Evolutionary conservation across 2,113 vertebrate genomes (phyloP), one percentile per base, ranked within the genome.

Genomic region (Hassar affinis): DNA sequence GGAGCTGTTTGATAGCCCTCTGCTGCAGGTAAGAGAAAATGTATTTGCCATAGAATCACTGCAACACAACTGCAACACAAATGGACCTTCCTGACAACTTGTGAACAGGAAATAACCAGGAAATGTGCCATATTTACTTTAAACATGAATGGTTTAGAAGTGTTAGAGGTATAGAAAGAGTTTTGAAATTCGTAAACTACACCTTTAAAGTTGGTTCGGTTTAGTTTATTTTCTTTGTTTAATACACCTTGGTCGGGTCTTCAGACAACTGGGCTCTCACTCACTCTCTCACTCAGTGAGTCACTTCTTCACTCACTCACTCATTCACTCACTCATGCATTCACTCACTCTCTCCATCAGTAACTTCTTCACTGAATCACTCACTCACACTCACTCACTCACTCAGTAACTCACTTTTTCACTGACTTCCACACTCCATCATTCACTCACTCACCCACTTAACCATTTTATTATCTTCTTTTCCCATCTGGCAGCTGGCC

Each of bases 401-500:
- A 1, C 35, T 68, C 64, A 42, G 18, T 42, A 7, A 22, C 7
- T 42, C 35, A 69, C 66, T 33, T 64, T 2, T 42, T 38, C 38
- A 45, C 22, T 71, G 2, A 68, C 64, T 68, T 42, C 2, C 6
- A 42, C 6, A 42, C 30, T 22, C 61, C 15, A 10, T 33, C 27
- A 35, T 8, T 27, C 27, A 0, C 27, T 75, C 76, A 35, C 76
- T 71, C 64, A 57, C n/a, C 62, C 78, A 61, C 38, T 82, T 75
- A 52, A 30, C 79, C 64, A 25, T 72, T 76, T 84, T 20, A 79
- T 47, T 83, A 75, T 83, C 61, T 68, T 68, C 66, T 57, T 79
- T 83, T 80, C 74, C 61, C 77, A 38, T 52, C 47, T 84, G 85
- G 85, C 81, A 80, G 81, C 86, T 89, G 87, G 87, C 88, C 85